phyloP scores from a whole-genome alignment of 1,140 invertebrate species.

The Tribolium madens region DNA sequence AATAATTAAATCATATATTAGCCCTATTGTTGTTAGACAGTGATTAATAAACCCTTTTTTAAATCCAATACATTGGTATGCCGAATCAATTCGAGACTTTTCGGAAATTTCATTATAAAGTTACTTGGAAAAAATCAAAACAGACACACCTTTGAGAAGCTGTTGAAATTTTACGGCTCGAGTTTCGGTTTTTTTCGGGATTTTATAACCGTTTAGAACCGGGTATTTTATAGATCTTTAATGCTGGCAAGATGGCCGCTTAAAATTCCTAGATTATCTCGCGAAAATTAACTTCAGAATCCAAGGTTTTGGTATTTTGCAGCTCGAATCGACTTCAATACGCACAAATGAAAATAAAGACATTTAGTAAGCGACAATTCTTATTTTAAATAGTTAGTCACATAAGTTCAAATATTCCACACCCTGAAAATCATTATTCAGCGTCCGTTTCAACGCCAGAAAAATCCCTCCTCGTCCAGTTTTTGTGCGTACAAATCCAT shows the following conservation, averaged over 20 bases:
- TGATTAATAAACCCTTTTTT: constrained; percentile 16
- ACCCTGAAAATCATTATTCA: background rate
- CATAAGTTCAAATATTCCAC: background rate
- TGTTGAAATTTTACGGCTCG: constrained; percentile 20
- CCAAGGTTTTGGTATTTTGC: constrained; percentile 7
- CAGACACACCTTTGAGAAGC: background rate
- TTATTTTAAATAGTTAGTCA: background rate
- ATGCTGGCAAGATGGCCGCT: background rate
- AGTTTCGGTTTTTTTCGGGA: constrained; percentile 9
- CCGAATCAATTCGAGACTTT: background rate
- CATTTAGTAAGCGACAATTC: background rate
- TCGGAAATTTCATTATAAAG: background rate
- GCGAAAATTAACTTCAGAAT: constrained; percentile 2
- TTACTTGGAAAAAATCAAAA: constrained; percentile 6
- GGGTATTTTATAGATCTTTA: constrained; percentile 31
- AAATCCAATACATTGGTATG: background rate
- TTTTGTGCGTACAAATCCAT: constrained; percentile 8
- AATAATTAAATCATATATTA: constrained; percentile 25
- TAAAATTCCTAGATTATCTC: constrained; percentile 25
- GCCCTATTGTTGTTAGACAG: background rate
- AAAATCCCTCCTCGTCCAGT: background rate
- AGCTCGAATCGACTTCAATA: too few species aligned
- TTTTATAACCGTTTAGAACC: constrained; percentile 35
- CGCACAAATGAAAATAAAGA: background rate
- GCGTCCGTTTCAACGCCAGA: background rate